These are phyloP conservation scores for Bembecia ichneumoniformis DNA, from an alignment of 2,888 invertebrate species.

Conservation along the genomic window DNA sequence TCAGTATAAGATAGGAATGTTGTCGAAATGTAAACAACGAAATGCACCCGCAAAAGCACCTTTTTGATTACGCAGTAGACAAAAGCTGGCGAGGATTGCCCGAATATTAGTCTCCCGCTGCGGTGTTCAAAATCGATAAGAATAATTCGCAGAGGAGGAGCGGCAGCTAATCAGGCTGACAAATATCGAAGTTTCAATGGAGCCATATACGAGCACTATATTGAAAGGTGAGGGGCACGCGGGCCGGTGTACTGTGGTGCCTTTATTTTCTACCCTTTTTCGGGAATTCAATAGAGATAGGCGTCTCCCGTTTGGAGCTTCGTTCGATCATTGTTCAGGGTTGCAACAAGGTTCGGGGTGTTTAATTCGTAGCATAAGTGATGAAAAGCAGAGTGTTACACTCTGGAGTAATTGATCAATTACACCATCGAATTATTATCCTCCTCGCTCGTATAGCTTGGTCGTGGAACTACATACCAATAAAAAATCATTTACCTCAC, in stretches of 20 bases:
- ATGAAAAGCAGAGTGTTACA: too few relatives aligned
- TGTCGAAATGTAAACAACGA: constrained; percentile 3
- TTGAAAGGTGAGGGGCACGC: constrained; percentile 43
- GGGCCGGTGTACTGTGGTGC: constrained; percentile 28
- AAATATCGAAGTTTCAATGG: constrained; percentile 63
- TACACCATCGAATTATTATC: too few relatives aligned
- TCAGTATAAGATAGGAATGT: constrained; percentile 2
- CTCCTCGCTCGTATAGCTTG: too few relatives aligned
- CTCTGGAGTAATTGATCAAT: too few relatives aligned
- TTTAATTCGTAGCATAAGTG: too few relatives aligned
- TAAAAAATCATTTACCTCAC: too few relatives aligned
- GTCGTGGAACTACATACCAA: too few relatives aligned
- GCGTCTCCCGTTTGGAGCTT: constrained; percentile 54
- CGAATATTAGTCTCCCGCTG: constrained; percentile 46
- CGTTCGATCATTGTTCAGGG: constrained; percentile 49
- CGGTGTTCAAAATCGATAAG: constrained; percentile 43
- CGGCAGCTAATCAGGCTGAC: constrained; percentile 66
- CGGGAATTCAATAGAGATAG: constrained; percentile 68
- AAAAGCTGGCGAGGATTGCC: constrained; percentile 34
- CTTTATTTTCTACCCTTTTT: constrained; percentile 64
- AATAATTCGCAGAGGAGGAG: constrained; percentile 38
- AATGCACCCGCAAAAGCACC: constrained; percentile 15
- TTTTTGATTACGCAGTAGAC: constrained; percentile 9
- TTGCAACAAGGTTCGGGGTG: constrained; percentile 15
- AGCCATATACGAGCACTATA: constrained; percentile 36